Evolutionary conservation across 1,140 invertebrate genomes (phyloP).

Genomic region (Cheumatopsyche charites): DNA sequence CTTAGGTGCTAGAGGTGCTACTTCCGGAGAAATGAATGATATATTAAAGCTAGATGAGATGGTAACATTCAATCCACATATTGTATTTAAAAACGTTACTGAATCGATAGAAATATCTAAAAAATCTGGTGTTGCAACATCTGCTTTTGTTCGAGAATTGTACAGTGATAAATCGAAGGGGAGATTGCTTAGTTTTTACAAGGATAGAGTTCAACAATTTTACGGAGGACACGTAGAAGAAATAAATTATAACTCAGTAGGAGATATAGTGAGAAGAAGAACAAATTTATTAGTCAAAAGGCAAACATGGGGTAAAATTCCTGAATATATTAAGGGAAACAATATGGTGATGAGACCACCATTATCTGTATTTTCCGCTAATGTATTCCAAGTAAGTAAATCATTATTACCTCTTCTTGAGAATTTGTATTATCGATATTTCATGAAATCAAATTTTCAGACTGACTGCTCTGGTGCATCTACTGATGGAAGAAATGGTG

Average conservation of each 20-base stretch:
- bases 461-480: constrained; percentile 76
- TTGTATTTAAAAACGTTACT: constrained; percentile 82
- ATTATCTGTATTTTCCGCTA: constrained; percentile 76
- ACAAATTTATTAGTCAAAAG: constrained; percentile 81
- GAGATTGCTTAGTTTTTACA: constrained; percentile 81
- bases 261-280: constrained; percentile 74
- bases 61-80: constrained; percentile 85
- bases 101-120: constrained; percentile 71
- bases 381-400: constrained; percentile 72
- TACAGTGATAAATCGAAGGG: constrained; percentile 80
- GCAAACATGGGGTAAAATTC: constrained; percentile 76
- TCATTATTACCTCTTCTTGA: not conserved
- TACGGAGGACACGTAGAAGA: constrained; percentile 85
- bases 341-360: constrained; percentile 73
- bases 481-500: constrained; percentile 75
- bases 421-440: not conserved
- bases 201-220: constrained; percentile 82
- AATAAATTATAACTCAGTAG: constrained; percentile 78
- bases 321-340: constrained; percentile 76
- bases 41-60: constrained; percentile 84
- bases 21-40: constrained; percentile 88
- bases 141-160: constrained; percentile 77
- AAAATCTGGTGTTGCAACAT: constrained; percentile 72
- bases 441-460: constrained; percentile 57
- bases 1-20: constrained; percentile 83